phyloP scores from a whole-genome alignment of 2,888 invertebrate species.

The Rhingia rostrata region DNA sequence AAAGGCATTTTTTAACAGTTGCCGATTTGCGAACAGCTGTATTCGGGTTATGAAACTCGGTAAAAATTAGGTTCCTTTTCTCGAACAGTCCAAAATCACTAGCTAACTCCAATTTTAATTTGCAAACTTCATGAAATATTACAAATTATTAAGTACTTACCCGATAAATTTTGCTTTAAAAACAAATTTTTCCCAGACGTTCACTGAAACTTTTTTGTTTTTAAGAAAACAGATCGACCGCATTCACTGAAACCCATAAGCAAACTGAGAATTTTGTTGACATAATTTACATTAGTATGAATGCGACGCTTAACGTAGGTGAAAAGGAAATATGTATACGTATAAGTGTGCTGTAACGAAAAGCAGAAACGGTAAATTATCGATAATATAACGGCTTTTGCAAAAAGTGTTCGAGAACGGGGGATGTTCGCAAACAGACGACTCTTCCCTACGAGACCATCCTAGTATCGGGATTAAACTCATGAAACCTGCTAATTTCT shows the following conservation, averaged over 20 bases:
- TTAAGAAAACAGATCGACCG: constrained; percentile 7
- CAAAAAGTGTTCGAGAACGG: too few relatives aligned
- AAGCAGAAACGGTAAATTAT: neutral
- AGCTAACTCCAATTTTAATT: neutral
- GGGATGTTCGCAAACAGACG: too few relatives aligned
- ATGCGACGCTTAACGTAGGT: constrained; percentile 3
- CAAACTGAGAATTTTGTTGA: constrained; percentile 13
- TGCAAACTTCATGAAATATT: constrained; percentile 4
- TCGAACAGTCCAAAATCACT: neutral
- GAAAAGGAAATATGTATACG: constrained; percentile 1
- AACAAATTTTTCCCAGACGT: neutral
- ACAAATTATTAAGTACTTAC: neutral
- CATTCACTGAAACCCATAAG: constrained; percentile 4
- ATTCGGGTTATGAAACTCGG: too few relatives aligned
- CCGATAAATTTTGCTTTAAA: neutral
- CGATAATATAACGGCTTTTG: constrained; percentile 1
- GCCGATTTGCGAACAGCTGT: too few relatives aligned
- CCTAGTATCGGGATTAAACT: too few relatives aligned
- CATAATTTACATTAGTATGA: constrained; percentile 8
- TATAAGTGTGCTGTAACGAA: too few relatives aligned
- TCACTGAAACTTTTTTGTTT: constrained; percentile 8
- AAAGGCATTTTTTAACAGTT: too few relatives aligned
- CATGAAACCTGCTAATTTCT: too few relatives aligned
- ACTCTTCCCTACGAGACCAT: too few relatives aligned
- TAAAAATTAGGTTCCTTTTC: too few relatives aligned